Percentiles rank a stretch among this genome's conserved stretches.
These are phyloP conservation scores for Premnoplex brunnescens DNA, from an alignment of 2,797 vertebrate species.

Conservation along the genomic window DNA sequence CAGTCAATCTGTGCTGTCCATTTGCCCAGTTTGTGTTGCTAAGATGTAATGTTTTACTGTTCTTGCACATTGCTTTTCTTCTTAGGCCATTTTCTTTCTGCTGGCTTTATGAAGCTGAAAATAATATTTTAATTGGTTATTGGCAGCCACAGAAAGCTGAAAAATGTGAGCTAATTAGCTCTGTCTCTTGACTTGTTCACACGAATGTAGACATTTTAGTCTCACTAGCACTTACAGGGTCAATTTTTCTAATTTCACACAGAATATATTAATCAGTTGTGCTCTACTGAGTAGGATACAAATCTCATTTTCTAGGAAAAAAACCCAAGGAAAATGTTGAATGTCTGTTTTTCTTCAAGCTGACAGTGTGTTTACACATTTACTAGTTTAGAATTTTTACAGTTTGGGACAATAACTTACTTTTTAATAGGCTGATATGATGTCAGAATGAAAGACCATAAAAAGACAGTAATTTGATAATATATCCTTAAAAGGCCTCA, in stretches of 20 bases:
- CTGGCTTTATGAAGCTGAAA: not conserved
- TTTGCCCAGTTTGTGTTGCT: not conserved
- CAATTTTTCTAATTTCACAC: constrained; percentile 7
- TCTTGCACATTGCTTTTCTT: not conserved
- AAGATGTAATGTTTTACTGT: not conserved
- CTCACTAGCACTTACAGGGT: not conserved
- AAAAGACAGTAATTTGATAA: not conserved
- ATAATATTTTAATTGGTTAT: constrained; percentile 1
- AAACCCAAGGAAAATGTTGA: not conserved
- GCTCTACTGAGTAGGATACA: not conserved
- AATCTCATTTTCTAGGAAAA: not conserved
- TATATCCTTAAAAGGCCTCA: not conserved
- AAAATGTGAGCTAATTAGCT: not conserved
- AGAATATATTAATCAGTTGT: not conserved
- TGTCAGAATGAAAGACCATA: not conserved
- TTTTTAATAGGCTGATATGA: not conserved
- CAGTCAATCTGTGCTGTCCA: not conserved
- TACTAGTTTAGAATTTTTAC: not conserved
- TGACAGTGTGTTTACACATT: not conserved
- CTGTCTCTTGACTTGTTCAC: not conserved
- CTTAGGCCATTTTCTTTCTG: not conserved
- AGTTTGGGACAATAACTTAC: not conserved
- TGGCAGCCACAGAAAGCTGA: not conserved
- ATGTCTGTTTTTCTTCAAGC: not conserved
- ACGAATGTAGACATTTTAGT: not conserved